Conservation (phyloP, 2,797 vertebrate genomes). For the Danio albolineatus region DNA sequence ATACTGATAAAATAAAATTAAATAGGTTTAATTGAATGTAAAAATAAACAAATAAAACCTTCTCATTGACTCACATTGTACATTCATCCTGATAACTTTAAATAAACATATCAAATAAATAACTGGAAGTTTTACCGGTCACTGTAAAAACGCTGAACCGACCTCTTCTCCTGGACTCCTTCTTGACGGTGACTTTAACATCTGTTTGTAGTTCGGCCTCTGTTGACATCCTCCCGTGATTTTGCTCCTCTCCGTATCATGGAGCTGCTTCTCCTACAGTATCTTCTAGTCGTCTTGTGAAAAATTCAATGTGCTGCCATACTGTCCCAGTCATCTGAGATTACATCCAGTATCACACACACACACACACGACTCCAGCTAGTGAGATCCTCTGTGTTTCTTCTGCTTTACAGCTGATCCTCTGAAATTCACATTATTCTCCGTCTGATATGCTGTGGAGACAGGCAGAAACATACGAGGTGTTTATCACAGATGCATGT, state of each 20-base stretch:
- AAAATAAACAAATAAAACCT: no score
- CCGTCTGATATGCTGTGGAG: conserved; percentile 27
- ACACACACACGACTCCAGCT: background rate
- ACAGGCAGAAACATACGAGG: conserved; percentile 32
- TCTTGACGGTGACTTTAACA: conserved; percentile 96
- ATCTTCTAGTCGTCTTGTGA: conserved; percentile 20
- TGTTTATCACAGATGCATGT: background rate
- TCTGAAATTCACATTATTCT: conserved; percentile 34
- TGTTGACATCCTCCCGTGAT: conserved; percentile 97
- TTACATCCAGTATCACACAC: background rate
- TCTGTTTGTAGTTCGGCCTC: conserved; percentile 97
- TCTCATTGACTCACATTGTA: no score
- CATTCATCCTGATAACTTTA: no score
- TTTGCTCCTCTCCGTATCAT: conserved; percentile 83
- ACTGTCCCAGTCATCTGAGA: conserved; percentile 5
- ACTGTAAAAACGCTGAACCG: conserved; percentile 7
- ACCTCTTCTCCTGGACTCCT: conserved; percentile 98
- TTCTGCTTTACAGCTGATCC: background rate
- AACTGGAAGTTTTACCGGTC: background rate
- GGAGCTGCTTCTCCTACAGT: conserved; percentile 48
- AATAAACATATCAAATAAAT: background rate
- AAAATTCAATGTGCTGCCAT: conserved; percentile 24
- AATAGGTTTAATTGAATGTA: no score
- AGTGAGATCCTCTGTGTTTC: background rate
- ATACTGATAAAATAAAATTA: no score